These are phyloP conservation scores for Anguilla marmorata DNA, from an alignment of 2,797 vertebrate species.

Conservation along the genomic window DNA sequence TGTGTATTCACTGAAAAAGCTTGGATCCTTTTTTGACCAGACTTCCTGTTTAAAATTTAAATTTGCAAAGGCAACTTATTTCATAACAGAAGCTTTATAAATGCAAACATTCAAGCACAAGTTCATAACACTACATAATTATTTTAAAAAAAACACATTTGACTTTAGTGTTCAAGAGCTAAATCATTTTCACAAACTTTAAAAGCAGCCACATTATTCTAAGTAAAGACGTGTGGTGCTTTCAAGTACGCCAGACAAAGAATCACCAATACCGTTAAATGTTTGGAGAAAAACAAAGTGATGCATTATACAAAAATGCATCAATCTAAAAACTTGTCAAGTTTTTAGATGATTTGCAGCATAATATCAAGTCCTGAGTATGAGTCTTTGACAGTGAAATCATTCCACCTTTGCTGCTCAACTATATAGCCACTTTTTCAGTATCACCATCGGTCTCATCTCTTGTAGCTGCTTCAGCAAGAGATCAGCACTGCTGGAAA, in stretches of 20 bases:
- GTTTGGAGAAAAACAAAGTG: conserved; percentile 32
- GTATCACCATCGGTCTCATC: conserved; percentile 84
- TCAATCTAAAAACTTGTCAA: conserved; percentile 20
- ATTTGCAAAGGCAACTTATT: conserved; percentile 81
- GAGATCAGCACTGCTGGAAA: conserved; percentile 74
- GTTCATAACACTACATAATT: conserved; percentile 71
- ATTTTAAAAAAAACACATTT: conserved; percentile 58
- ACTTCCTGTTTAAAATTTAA: conserved; percentile 63
- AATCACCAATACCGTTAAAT: conserved; percentile 32
- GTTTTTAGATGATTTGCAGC: conserved; percentile 72
- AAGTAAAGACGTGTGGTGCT: conserved; percentile 45
- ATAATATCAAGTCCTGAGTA: conserved; percentile 73
- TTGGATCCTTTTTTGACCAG: background rate
- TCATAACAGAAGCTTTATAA: conserved; percentile 79
- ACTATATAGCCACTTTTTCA: conserved; percentile 76
- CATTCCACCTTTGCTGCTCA: conserved; percentile 65
- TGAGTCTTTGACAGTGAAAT: conserved; percentile 59
- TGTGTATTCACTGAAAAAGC: background rate
- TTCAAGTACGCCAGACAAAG: conserved; percentile 50
- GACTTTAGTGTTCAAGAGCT: conserved; percentile 62
- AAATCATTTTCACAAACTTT: conserved; percentile 34
- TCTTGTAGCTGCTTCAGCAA: conserved; percentile 92
- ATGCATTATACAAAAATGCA: conserved; percentile 19
- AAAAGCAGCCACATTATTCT: conserved; percentile 27
- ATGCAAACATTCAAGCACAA: conserved; percentile 92